These are phyloP conservation scores for Lycaena phlaeas DNA, from an alignment of 2,888 invertebrate genomes.

Conservation along the genomic window DNA sequence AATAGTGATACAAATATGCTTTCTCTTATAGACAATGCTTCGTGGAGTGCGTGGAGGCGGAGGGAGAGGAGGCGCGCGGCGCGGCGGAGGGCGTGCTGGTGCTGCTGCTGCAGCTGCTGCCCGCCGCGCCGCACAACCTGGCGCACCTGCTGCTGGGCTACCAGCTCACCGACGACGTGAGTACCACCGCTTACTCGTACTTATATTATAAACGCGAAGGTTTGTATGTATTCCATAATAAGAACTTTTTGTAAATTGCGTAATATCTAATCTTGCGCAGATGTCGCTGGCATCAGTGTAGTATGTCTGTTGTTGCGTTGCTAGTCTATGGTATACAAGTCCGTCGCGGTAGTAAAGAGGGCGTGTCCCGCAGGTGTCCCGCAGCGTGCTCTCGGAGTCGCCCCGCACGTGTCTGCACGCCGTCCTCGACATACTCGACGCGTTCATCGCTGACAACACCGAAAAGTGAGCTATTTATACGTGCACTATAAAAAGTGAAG, in stretches of 20 bases:
- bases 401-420: constrained; percentile 86
- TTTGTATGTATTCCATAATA: too few species aligned
- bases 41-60: constrained; percentile 79
- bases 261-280: too few species aligned
- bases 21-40: constrained; percentile 74
- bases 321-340: too few species aligned
- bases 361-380: constrained; percentile 74
- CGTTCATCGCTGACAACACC: constrained; percentile 57
- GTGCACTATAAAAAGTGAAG: too few species aligned
- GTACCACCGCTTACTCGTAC: too few species aligned
- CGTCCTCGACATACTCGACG: constrained; percentile 79
- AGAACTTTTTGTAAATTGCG: too few species aligned
- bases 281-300: too few species aligned
- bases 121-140: constrained; percentile 86
- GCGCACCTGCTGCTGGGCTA: constrained; percentile 92
- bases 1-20: too few species aligned
- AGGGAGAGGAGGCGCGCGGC: constrained; percentile 38
- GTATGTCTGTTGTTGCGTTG: too few species aligned
- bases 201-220: too few species aligned
- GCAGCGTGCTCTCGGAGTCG: constrained; percentile 84
- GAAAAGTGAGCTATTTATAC: constrained; percentile 2
- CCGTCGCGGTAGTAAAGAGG: too few species aligned
- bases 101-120: constrained; percentile 83
- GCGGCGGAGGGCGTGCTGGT: constrained; percentile 82
- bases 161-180: constrained; percentile 83